Percentiles rank a stretch among this genome's conserved stretches.
These are phyloP conservation scores for Coregonus clupeaformis DNA, from an alignment of 2,113 vertebrate species.

Conservation along the genomic window DNA sequence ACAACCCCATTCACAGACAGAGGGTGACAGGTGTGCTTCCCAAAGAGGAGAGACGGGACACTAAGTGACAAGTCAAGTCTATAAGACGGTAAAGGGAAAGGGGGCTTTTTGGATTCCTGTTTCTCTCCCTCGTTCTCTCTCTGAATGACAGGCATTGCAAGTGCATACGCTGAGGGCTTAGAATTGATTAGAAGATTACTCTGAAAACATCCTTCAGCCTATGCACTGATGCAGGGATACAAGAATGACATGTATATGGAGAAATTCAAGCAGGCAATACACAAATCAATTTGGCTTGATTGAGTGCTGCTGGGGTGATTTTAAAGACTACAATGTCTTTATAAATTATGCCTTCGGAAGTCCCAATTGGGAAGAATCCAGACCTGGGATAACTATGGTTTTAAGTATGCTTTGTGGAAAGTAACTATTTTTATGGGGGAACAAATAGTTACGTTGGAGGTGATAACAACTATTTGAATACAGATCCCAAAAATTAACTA, in stretches of 20 bases:
- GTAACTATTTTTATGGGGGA: no score
- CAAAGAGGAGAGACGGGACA: slow-evolving; percentile 12
- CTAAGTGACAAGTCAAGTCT: slow-evolving; percentile 30
- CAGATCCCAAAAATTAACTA: no score
- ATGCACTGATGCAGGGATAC: background rate
- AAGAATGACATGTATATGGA: background rate
- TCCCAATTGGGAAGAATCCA: background rate
- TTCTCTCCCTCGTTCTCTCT: background rate
- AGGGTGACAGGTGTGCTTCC: slow-evolving; percentile 31
- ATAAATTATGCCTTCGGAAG: background rate
- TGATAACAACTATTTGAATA: no score
- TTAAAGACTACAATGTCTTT: background rate
- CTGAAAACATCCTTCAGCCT: slow-evolving; percentile 35
- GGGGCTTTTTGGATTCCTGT: slow-evolving; percentile 21
- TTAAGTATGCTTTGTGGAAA: no score
- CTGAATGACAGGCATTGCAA: slow-evolving; percentile 18
- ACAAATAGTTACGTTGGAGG: no score
- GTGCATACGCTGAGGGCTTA: slow-evolving; percentile 11
- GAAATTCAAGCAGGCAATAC: background rate
- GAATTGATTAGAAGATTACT: slow-evolving; percentile 49
- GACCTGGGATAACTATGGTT: no score
- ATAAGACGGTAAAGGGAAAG: slow-evolving; percentile 43
- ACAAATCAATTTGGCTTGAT: background rate
- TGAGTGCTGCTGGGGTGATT: background rate
- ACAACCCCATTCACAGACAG: slow-evolving; percentile 35